Conservation (phyloP, 1,140 invertebrate species). For the Rhopalosiphum padi region DNA sequence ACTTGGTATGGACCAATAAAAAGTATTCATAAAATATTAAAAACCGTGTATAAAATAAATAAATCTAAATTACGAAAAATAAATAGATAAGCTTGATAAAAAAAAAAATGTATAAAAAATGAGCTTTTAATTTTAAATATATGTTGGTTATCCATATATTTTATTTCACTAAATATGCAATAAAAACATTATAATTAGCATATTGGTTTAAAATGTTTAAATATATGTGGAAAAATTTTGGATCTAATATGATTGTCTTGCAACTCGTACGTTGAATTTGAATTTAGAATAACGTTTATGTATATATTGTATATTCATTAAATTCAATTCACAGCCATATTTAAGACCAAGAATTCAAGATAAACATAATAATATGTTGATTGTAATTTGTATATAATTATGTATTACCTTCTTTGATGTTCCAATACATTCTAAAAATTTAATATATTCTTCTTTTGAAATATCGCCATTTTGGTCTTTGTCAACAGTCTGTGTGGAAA, state of each 20-base stretch:
- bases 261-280: neutral
- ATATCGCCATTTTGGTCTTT: slow-evolving; percentile 80
- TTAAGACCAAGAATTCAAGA: neutral
- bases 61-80: neutral
- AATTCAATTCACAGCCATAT: neutral
- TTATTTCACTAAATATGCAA: no score
- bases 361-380: neutral
- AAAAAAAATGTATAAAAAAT: no score
- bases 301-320: neutral
- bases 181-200: no score
- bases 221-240: neutral
- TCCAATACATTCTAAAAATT: slow-evolving; percentile 81
- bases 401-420: slow-evolving; percentile 70
- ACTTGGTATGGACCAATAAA: neutral
- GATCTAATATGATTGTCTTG: neutral
- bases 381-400: no score
- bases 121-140: no score
- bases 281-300: neutral
- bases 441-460: slow-evolving; percentile 79
- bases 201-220: neutral
- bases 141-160: no score
- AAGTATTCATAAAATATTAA: neutral
- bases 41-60: neutral
- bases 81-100: neutral
- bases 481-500: slow-evolving; percentile 74